Evolutionary conservation across 2,113 vertebrate species (phyloP), one percentile per base, ranked within the genome.

Genomic region (Pseudois nayaur): DNA sequence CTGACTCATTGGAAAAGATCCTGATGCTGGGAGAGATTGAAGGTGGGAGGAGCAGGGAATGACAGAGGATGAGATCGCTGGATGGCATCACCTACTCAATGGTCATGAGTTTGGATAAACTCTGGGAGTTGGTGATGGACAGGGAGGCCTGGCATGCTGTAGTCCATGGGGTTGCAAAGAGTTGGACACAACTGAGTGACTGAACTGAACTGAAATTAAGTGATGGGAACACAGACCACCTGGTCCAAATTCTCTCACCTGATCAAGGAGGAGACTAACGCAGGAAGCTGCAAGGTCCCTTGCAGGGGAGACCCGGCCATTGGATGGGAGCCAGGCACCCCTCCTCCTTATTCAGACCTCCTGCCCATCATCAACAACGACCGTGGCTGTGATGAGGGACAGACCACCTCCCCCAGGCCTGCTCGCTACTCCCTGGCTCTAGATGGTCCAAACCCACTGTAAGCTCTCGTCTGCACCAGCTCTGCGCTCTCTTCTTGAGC

Each of bases 391-490:
- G 17, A 1, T 7, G 16, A 43, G 29, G 71, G 45, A 48, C 55
- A 9, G 55, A 13, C 2, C 2, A 5, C 21, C 21, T 76, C 36
- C 45, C 19, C 21, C 33, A 36, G 9, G 11, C 36, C 50, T 10
- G 13, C 62, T 36, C 6, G 0, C 27, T 17, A 0, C 1, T 6
- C n/a, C 5, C 50, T 23, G 15, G 48, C 54, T 83, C 27, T 11
- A 19, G 64, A 16, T 1, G 55, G 55, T 19, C 48, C n/a, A 3
- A 8, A 16, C 11, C 23, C 0, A 0, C 23, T 8, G 43, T 6
- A 8, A 10, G 12, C 55, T 17, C 10, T 0, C 0, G 2, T 11
- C 25, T 1, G 6, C 3, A 52, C 17, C 14, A 8, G 14, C n/a
- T 31, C 17, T 15, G 2, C 2, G 4, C 2, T 59, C 16, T 16